Base-by-base conservation (phyloP, 2,113 vertebrate genomes). In the Podiceps cristatus region DNA sequence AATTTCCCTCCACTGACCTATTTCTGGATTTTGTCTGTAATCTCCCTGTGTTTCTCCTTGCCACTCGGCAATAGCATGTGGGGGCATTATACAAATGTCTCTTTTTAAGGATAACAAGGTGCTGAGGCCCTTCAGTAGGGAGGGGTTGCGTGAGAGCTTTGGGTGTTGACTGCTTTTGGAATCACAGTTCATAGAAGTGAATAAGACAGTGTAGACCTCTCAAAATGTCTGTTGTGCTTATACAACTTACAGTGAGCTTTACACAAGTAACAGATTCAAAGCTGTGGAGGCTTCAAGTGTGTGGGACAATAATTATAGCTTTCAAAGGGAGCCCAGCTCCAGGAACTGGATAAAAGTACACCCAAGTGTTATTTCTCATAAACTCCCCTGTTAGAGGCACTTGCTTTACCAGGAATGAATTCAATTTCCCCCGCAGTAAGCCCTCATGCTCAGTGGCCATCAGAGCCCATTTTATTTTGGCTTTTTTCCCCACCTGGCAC, bases 71-170 rank as follows among this genome's bases (percentile, higher is more conserved):
- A 28, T 3, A 78, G 23, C 25, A 4, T 1, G 9, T 71, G 22
- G 5, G 27, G 14, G 2, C 31, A 18, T 77, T 62, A 31, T 20
- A 18, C 0, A 0, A 67, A 28, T 0, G 0, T 59, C 59, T 92
- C 29, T 56, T 59, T n/a, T 50, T 37, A 59, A 75, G 60, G 15
- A 58, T 63, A 35, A 29, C 28, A 22, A 53, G 62, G 45, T 50
- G 59, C 27, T 76, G 53, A 85, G 55, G 27, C 3, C 12, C 23
- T 73, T 73, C 3, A 10, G 27, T 28, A 45, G 84, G 18, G 49
- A 80, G 35, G 31, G 27, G 13, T 88, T 40, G 18, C 14, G 18
- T n/a, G 37, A 35, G 37, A 71, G 2, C 5, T 91, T 68, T 77
- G 59, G 4, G 7, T 63, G 22, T 71, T 53, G n/a, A 42, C 31